These are phyloP conservation scores for Bungarus multicinctus DNA, from an alignment of 2,113 vertebrate species.

Conservation along the genomic window DNA sequence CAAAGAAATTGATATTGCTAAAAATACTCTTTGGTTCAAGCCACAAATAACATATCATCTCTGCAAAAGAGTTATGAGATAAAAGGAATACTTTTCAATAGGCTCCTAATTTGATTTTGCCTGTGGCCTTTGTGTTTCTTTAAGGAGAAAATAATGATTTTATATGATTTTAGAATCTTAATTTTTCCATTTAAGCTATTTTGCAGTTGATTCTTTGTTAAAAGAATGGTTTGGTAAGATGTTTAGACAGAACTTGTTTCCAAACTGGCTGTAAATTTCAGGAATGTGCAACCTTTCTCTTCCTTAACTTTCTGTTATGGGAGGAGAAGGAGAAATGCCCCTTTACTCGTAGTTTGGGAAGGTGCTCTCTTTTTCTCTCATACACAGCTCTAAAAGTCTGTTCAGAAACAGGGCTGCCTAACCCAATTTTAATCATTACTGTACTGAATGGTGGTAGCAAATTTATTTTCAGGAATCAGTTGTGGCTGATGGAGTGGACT, in stretches of 20 bases:
- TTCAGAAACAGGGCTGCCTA: background rate
- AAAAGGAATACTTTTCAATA: background rate
- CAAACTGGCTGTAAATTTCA: background rate
- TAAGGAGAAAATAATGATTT: background rate
- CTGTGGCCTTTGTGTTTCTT: background rate
- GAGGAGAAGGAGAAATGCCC: no score
- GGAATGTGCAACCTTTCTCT: no score
- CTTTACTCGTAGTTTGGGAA: no score
- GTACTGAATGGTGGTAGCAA: background rate
- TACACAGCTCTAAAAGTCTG: background rate
- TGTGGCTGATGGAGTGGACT: background rate
- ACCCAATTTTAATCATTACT: background rate
- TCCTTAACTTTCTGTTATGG: no score
- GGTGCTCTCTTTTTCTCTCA: no score
- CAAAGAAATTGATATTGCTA: background rate
- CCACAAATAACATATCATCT: background rate
- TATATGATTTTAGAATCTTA: background rate
- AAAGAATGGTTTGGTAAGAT: background rate
- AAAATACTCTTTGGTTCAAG: constrained; percentile 9
- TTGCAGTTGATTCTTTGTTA: background rate
- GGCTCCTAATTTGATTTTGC: background rate
- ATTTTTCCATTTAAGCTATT: background rate
- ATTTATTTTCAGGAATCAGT: background rate
- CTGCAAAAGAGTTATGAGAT: background rate
- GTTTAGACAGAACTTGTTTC: background rate